Conservation (phyloP, 2,888 invertebrate genomes). For the Salpingus planirostris region DNA sequence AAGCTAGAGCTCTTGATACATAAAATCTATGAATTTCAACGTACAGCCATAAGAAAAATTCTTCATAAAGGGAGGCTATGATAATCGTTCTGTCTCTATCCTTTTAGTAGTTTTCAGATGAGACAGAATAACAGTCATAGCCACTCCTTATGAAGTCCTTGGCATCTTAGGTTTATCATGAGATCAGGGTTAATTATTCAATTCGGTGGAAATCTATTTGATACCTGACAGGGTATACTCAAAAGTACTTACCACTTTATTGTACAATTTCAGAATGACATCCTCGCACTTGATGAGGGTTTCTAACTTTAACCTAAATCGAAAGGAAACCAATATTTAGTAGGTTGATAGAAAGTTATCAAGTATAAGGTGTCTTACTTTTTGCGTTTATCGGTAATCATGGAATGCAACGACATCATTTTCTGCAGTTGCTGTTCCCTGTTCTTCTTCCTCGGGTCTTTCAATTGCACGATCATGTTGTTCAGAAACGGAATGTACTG, state of each 20-base stretch:
- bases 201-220: slow-evolving; percentile 3
- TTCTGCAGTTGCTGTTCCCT: slow-evolving; percentile 54
- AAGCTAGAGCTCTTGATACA: too few species aligned
- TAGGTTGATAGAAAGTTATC: not conserved
- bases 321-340: not conserved
- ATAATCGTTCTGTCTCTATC: too few species aligned
- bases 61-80: too few species aligned
- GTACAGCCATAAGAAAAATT: too few species aligned
- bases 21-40: too few species aligned
- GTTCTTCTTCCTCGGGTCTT: slow-evolving; percentile 43
- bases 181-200: slow-evolving; percentile 1
- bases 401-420: slow-evolving; percentile 53
- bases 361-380: slow-evolving; percentile 41
- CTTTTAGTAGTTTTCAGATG: too few species aligned
- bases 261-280: slow-evolving; percentile 55
- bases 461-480: slow-evolving; percentile 57
- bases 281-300: slow-evolving; percentile 61
- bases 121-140: too few species aligned
- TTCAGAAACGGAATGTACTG: slow-evolving; percentile 65
- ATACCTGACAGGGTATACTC: slow-evolving; percentile 6
- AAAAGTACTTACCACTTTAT: slow-evolving; percentile 54
- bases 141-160: too few species aligned
- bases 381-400: slow-evolving; percentile 54
- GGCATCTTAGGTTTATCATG: not conserved
- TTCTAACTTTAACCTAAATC: slow-evolving; percentile 54